Percentiles rank a stretch among this genome's conserved stretches.
Evolutionary conservation across 1,140 invertebrate genomes (phyloP).

Genomic region (Monochamus saltuarius): DNA sequence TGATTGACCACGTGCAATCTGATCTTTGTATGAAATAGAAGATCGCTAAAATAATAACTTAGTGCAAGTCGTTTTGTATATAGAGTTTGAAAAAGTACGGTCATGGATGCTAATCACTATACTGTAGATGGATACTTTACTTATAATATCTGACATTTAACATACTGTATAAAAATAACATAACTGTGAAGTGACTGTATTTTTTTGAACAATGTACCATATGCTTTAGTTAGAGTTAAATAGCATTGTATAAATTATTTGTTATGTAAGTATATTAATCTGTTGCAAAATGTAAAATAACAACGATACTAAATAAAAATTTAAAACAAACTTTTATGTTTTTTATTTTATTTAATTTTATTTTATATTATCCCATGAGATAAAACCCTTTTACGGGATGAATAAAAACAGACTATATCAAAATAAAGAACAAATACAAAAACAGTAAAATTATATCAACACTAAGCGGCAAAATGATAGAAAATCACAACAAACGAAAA

Average conservation of each 20-base stretch:
- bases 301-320: conserved; percentile 30
- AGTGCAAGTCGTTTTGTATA: conserved; percentile 3
- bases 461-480: no score
- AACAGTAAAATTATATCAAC: no score
- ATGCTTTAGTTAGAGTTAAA: conserved; percentile 20
- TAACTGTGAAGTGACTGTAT: conserved; percentile 2
- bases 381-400: not conserved
- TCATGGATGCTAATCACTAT: no score
- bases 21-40: not conserved
- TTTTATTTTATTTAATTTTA: not conserved
- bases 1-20: conserved; percentile 16
- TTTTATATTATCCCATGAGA: not conserved
- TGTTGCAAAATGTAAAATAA: conserved; percentile 32
- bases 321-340: conserved; percentile 7
- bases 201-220: conserved; percentile 21
- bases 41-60: no score
- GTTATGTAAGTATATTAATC: conserved; percentile 19
- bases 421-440: no score
- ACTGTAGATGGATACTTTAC: no score
- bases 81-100: conserved; percentile 2
- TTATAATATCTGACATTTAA: no score
- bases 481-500: no score
- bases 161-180: no score
- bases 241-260: conserved; percentile 24
- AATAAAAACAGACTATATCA: no score